phyloP scores from a whole-genome alignment of 2,888 invertebrate species.

The Beris chalybata region DNA sequence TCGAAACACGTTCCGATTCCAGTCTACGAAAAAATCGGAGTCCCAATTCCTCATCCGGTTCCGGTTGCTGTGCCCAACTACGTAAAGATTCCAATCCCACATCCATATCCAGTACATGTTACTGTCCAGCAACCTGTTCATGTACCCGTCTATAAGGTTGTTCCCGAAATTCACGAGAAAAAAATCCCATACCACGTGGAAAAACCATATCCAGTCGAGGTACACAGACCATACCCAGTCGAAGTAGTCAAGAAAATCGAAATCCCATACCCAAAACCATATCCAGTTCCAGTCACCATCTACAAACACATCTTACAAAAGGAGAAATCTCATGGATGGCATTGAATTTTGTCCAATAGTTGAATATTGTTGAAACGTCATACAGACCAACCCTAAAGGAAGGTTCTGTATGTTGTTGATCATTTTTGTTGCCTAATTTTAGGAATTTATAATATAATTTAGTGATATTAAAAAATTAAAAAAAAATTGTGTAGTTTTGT shows the following conservation, averaged over 20 bases:
- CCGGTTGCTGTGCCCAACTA: slow-evolving; percentile 67
- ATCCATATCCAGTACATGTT: slow-evolving; percentile 74
- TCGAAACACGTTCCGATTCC: slow-evolving; percentile 71
- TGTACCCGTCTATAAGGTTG: slow-evolving; percentile 72
- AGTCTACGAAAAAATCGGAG: slow-evolving; percentile 71
- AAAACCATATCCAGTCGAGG: slow-evolving; percentile 66
- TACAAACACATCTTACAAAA: slow-evolving; percentile 72
- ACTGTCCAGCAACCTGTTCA: slow-evolving; percentile 70
- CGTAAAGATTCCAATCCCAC: slow-evolving; percentile 71
- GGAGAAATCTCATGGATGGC: slow-evolving; percentile 51
- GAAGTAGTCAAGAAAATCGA: slow-evolving; percentile 75
- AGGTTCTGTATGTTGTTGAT: slow-evolving; percentile 28
- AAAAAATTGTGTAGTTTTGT: too few relatives aligned
- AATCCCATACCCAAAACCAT: slow-evolving; percentile 70
- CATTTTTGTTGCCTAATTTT: slow-evolving; percentile 39
- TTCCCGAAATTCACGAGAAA: slow-evolving; percentile 72
- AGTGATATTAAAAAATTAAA: too few relatives aligned
- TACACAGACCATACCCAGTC: slow-evolving; percentile 75
- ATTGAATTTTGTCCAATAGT: slow-evolving; percentile 37
- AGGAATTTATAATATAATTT: slow-evolving; percentile 17
- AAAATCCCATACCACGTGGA: slow-evolving; percentile 75
- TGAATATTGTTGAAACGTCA: slow-evolving; percentile 17
- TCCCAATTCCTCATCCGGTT: slow-evolving; percentile 74
- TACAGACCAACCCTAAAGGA: slow-evolving; percentile 3
- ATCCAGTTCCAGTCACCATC: slow-evolving; percentile 73